Percentiles rank a stretch among this genome's conserved stretches.
Evolutionary conservation across 1,140 invertebrate species (phyloP).

Genomic region (Penaeus japonicus): DNA sequence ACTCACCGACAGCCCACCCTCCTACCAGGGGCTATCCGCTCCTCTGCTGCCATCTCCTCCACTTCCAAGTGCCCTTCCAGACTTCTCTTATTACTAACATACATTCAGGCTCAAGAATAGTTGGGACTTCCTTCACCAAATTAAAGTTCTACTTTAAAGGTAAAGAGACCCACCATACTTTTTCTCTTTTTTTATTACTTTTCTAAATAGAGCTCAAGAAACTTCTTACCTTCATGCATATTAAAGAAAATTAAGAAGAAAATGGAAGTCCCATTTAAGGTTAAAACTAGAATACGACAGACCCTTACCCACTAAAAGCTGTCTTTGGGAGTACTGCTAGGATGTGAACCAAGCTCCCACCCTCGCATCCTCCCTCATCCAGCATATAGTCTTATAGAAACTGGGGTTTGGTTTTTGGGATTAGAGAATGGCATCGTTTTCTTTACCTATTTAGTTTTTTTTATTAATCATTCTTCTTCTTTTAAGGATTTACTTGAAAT

Average conservation of each 20-base stretch:
- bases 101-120: conserved; percentile 38
- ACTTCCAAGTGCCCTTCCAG: conserved; percentile 32
- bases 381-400: conserved; percentile 40
- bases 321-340: conserved; percentile 44
- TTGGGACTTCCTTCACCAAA: conserved; percentile 51
- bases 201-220: conserved; percentile 1
- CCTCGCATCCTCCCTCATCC: conserved; percentile 38
- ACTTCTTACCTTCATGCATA: conserved; percentile 48
- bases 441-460: no score
- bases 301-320: conserved; percentile 50
- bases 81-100: conserved; percentile 48
- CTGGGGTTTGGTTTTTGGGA: conserved; percentile 56
- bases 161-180: not conserved
- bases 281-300: conserved; percentile 36
- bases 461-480: no score
- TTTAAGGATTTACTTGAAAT: no score
- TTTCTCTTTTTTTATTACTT: not conserved
- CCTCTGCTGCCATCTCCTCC: conserved; percentile 39
- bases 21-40: conserved; percentile 49
- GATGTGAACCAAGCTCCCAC: conserved; percentile 41
- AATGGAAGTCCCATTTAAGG: conserved; percentile 35
- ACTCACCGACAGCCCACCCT: conserved; percentile 50
- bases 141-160: conserved; percentile 22
- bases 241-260: conserved; percentile 2
- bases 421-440: conserved; percentile 42